These are phyloP conservation scores for Sebastes goodei DNA, from an alignment of 2,797 vertebrate genomes.

Conservation along the genomic window DNA sequence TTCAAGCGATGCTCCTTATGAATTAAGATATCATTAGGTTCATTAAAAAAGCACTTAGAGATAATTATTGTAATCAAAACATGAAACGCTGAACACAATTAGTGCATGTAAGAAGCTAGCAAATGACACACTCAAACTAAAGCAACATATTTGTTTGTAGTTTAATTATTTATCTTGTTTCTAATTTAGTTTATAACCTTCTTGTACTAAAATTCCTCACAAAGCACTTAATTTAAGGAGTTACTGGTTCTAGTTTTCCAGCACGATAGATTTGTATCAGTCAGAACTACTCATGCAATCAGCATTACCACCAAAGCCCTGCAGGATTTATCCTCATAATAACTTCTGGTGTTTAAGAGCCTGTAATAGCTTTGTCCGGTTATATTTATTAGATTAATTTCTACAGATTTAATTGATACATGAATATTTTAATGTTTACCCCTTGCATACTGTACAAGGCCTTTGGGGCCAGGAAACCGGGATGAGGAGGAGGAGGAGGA, in stretches of 20 bases:
- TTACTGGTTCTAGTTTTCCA: background rate
- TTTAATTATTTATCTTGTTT: background rate
- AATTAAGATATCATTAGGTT: background rate
- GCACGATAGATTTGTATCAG: slow-evolving; percentile 5
- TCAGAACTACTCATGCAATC: slow-evolving; percentile 42
- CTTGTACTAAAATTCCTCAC: background rate
- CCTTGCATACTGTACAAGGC: slow-evolving; percentile 57
- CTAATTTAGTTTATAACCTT: background rate
- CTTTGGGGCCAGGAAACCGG: slow-evolving; percentile 48
- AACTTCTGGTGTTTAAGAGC: slow-evolving; percentile 63
- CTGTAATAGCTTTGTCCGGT: slow-evolving; percentile 73
- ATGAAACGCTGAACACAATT: background rate
- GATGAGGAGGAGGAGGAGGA: background rate
- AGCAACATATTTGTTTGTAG: background rate
- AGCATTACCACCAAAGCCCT: slow-evolving; percentile 45
- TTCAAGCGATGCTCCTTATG: background rate
- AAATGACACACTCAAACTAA: background rate
- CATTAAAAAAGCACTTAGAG: background rate
- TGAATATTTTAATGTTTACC: slow-evolving; percentile 85
- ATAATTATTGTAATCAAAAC: background rate
- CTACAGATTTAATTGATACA: slow-evolving; percentile 82
- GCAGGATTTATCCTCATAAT: slow-evolving; percentile 77
- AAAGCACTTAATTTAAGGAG: background rate
- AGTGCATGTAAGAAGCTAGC: background rate
- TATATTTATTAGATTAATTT: slow-evolving; percentile 87